Base-by-base conservation (phyloP, 64 coral and sea anemone species). In the Orbicella faveolata region DNA sequence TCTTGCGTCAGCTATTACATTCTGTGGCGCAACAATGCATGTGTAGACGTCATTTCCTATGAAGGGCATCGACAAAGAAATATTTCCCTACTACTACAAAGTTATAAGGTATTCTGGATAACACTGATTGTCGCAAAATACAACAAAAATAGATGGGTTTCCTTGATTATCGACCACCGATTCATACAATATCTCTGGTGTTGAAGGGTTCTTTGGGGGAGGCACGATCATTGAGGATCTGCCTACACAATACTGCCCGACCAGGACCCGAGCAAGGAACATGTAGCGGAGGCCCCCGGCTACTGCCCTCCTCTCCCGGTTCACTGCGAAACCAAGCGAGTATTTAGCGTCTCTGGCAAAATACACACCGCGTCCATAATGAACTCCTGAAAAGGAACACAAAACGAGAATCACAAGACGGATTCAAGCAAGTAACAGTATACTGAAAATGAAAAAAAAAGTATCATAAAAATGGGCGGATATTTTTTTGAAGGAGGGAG, bases 251-350 rank as follows among this genome's bases (percentile, higher is more conserved):
- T 83, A 83, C 16, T 83, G 3, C 34, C 80, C 80, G 1, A 83
- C 80, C 80, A 83, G 80, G 30, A 83, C 80, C 1, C 59, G 17
- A 19, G 75, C 75, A 78, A 78, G 75, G 41, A 53, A 78, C 75
- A 78, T 78, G 41, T n/a, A 23, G 75, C 75, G 75, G 15, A 1
- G 3, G 23, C 75, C 75, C 17, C 20, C 44, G 51, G 17, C 19
- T 9, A 19, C 75, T 18, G 19, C 41, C 41, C 3, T 18, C 5
- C 44, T 48, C 7, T 48, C 44, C 44, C 44, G 44, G 44, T 48
- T 48, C 44, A 48, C 44, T 21, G 75, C 41, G 21, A 65, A 83
- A 10, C 35, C 1, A 65, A 64, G 59, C 4, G 80, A 83, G 59
- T 83, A 83, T 37, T 16, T 8, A 6, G 80, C 80, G 18, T 83